Percentiles rank a stretch among this genome's conserved stretches.
Evolutionary conservation across 2,888 invertebrate genomes (phyloP).

Genomic region (Auanema sp.): DNA sequence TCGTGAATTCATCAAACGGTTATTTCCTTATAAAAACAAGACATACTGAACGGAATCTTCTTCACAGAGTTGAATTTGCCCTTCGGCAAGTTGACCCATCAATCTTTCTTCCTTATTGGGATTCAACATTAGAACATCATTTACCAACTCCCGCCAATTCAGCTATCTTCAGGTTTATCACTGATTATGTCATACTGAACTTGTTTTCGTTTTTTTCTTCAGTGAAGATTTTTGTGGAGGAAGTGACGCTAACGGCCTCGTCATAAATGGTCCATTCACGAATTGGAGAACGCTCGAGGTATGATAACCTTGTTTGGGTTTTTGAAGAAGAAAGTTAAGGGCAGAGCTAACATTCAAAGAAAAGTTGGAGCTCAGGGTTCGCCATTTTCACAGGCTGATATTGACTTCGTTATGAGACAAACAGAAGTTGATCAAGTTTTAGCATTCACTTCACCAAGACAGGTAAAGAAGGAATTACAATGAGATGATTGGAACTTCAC

Average conservation of each 20-base stretch:
- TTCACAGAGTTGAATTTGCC: constrained; percentile 20
- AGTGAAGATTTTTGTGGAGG: constrained; percentile 25
- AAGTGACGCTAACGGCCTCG: constrained; percentile 49
- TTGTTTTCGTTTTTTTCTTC: neutral
- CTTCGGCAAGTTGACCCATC: constrained; percentile 54
- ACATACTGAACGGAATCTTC: neutral
- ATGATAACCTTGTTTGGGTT: neutral
- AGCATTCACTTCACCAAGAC: constrained; percentile 50
- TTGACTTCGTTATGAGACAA: constrained; percentile 36
- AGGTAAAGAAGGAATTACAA: constrained; percentile 16
- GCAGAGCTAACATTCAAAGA: constrained; percentile 38
- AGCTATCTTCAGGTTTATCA: no score
- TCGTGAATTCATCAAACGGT: constrained; percentile 38
- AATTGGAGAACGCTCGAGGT: constrained; percentile 59
- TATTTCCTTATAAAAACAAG: neutral
- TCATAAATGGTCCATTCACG: constrained; percentile 62
- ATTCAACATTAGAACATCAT: constrained; percentile 62
- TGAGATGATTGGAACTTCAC: neutral
- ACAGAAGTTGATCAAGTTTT: constrained; percentile 44
- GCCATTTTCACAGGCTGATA: constrained; percentile 45
- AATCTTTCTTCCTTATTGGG: constrained; percentile 65
- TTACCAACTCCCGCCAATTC: constrained; percentile 57
- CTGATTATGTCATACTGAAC: neutral
- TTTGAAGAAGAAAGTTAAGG: constrained; percentile 16
- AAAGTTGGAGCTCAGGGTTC: constrained; percentile 44